A percentile compares a stretch with the other conserved stretches of the same genome.
phyloP scores from a whole-genome alignment of 2,888 invertebrate species.

The Cephus spinipes region DNA sequence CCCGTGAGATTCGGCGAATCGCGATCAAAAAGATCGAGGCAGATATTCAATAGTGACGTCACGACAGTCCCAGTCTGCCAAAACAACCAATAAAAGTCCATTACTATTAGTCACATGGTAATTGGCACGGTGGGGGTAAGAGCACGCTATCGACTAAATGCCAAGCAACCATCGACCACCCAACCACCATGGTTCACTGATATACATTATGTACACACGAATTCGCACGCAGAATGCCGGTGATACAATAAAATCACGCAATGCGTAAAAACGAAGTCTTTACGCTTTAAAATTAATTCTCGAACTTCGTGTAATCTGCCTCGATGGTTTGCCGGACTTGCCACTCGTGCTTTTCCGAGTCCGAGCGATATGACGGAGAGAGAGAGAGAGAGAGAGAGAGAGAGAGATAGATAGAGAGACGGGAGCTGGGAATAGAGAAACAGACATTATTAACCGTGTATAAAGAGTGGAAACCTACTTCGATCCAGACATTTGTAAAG shows the following conservation, averaged over 20 bases:
- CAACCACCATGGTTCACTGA: background rate
- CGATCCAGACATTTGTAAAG: conserved; percentile 67
- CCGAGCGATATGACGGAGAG: background rate
- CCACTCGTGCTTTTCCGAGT: background rate
- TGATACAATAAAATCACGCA: background rate
- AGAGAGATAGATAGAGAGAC: conserved; percentile 11
- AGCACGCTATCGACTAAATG: background rate
- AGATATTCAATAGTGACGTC: background rate
- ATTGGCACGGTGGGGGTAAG: background rate
- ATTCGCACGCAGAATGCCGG: background rate
- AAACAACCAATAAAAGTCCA: background rate
- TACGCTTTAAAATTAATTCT: background rate
- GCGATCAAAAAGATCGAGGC: background rate
- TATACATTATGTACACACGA: background rate
- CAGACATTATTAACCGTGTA: conserved; percentile 3
- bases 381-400: conserved; percentile 17
- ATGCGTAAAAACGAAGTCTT: background rate
- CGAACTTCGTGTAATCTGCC: background rate
- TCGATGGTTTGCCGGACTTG: background rate
- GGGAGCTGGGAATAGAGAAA: conserved; percentile 31
- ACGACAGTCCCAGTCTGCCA: background rate
- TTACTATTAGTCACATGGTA: background rate
- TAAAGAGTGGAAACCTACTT: conserved; percentile 68
- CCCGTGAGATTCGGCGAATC: background rate
- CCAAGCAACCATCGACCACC: background rate